Conservation (phyloP, 2,888 invertebrate genomes). For the Allolobophora icterica region DNA sequence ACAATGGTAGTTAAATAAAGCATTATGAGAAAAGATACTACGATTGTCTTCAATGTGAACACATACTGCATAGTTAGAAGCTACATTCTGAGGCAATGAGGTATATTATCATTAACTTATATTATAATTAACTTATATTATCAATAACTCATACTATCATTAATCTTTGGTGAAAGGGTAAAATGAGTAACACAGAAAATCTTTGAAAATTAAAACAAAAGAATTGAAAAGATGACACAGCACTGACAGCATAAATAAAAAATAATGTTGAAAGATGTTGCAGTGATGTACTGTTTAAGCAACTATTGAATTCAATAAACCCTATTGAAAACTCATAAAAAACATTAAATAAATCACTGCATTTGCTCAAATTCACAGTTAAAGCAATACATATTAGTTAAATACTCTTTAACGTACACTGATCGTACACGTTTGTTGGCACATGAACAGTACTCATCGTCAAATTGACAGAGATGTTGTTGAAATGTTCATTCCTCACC, state of each 20-base stretch:
- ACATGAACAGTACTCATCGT: constrained; percentile 84
- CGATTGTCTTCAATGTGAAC: no score
- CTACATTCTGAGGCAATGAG: no score
- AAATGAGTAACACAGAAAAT: not conserved
- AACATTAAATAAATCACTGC: not conserved
- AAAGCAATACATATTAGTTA: not conserved
- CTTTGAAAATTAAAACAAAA: no score
- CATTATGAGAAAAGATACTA: no score
- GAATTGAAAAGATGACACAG: no score
- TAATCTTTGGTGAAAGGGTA: not conserved
- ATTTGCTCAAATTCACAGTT: not conserved
- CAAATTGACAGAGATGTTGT: constrained; percentile 74
- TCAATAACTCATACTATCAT: not conserved
- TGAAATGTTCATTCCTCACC: constrained; percentile 75
- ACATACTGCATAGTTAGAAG: no score
- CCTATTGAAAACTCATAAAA: not conserved
- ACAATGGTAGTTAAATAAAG: no score
- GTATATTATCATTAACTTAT: not conserved
- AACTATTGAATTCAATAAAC: not conserved
- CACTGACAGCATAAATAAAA: no score
- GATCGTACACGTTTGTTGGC: constrained; percentile 89
- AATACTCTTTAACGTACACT: constrained; percentile 66
- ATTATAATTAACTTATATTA: not conserved
- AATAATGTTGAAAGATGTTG: not conserved
- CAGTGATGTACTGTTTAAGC: no score